These are phyloP conservation scores for Lepeophtheirus nordmannii DNA, from an alignment of 2,888 invertebrate species.

Conservation along the genomic window DNA sequence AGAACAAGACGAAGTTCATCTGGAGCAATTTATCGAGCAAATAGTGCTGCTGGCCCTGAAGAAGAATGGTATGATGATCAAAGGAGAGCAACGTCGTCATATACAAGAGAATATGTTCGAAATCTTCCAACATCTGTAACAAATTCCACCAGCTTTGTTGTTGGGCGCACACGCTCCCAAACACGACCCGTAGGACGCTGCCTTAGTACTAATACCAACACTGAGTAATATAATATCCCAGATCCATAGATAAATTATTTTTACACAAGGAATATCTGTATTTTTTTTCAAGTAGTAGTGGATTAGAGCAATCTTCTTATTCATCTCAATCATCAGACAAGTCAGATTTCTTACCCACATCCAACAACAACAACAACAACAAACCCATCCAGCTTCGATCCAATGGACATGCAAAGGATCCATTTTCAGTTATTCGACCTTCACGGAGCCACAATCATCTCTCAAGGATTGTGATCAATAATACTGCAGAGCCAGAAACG, in stretches of 20 bases:
- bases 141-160: not conserved
- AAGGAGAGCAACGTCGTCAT: not conserved
- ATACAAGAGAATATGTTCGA: conserved; percentile 16
- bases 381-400: not conserved
- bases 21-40: not conserved
- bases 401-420: not conserved
- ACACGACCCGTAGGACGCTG: not conserved
- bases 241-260: not conserved
- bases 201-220: not conserved
- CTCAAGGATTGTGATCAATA: not conserved
- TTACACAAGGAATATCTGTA: not conserved
- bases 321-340: conserved; percentile 17
- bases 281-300: not conserved
- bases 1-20: not conserved
- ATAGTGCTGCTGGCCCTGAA: not conserved
- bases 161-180: not conserved
- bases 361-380: too few relatives aligned
- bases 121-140: conserved; percentile 11
- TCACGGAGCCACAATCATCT: not conserved
- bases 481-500: not conserved
- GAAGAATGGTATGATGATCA: not conserved
- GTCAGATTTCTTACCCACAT: conserved; percentile 9
- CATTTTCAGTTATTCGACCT: not conserved
- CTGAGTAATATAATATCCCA: not conserved
- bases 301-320: conserved; percentile 15